Evolutionary conservation across 30 jellyfish, hydroid and myxozoan genomes (phyloP).

Genomic region (Catostylus mosaicus): DNA sequence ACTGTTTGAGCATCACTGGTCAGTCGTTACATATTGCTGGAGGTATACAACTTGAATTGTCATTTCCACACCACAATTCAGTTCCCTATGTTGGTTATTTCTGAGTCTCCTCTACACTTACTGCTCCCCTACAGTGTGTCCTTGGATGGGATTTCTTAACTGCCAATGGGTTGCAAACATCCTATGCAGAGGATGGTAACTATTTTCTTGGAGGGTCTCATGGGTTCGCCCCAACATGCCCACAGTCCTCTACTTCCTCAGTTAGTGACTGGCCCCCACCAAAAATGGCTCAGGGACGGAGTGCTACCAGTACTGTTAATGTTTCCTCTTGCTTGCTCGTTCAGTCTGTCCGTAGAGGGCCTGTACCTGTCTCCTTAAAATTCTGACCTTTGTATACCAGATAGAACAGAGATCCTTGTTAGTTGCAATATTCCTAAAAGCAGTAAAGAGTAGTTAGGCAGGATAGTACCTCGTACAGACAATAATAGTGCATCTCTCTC

Average conservation of each 20-base stretch:
- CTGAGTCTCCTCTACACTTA: neutral
- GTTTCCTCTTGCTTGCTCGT: constrained; percentile 4
- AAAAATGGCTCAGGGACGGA: no score
- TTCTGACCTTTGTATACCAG: constrained; percentile 27
- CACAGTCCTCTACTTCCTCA: neutral
- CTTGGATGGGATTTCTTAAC: constrained; percentile 42
- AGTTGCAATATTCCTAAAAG: constrained; percentile 24
- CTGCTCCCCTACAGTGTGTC: constrained; percentile 10
- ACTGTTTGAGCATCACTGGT: neutral
- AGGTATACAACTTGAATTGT: neutral
- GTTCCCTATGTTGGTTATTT: neutral
- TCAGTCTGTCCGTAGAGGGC: constrained; percentile 31
- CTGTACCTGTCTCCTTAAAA: neutral
- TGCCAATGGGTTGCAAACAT: neutral
- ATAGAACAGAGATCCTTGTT: constrained; percentile 24
- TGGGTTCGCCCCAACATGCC: neutral
- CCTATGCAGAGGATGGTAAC: neutral
- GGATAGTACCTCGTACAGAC: constrained; percentile 1
- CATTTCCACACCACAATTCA: neutral
- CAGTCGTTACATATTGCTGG: neutral
- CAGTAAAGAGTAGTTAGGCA: constrained; percentile 19
- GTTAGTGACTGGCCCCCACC: neutral
- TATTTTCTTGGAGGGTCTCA: constrained; percentile 5
- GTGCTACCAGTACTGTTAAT: neutral
- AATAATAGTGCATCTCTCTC: neutral